Conservation (phyloP, 1,140 invertebrate genomes). For the Amphibalanus amphitrite region DNA sequence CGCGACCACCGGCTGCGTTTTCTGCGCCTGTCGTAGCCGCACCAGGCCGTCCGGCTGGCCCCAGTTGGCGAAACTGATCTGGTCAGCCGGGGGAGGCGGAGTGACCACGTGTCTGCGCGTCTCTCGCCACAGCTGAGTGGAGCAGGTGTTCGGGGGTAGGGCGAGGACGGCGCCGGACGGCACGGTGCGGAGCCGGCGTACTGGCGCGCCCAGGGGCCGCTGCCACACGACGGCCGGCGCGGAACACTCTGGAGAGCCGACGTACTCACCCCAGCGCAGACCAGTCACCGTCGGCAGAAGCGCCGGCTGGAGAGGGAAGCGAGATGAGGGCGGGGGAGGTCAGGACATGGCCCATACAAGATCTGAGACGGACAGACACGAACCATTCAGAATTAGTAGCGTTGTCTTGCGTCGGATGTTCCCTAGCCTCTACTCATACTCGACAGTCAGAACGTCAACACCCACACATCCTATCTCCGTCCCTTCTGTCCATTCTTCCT, state of each 20-base stretch:
- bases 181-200: constrained; percentile 42
- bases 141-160: constrained; percentile 23
- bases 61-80: constrained; percentile 39
- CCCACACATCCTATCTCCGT: no score
- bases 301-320: constrained; percentile 20
- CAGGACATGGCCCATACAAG: no score
- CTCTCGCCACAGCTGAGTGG: background rate
- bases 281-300: constrained; percentile 31
- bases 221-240: constrained; percentile 40
- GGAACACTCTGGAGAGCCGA: constrained; percentile 53
- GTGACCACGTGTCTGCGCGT: background rate
- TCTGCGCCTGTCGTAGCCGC: constrained; percentile 41
- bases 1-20: constrained; percentile 34
- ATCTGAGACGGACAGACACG: no score
- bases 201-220: constrained; percentile 33
- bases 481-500: no score
- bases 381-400: no score
- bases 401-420: no score
- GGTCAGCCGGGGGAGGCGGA: constrained; percentile 21
- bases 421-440: no score
- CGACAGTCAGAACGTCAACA: no score
- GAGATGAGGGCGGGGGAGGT: no score
- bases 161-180: constrained; percentile 53
- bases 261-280: constrained; percentile 63
- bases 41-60: constrained; percentile 45